phyloP scores from a whole-genome alignment of 2,797 vertebrate genomes.

The Acipenser transmontanus region DNA sequence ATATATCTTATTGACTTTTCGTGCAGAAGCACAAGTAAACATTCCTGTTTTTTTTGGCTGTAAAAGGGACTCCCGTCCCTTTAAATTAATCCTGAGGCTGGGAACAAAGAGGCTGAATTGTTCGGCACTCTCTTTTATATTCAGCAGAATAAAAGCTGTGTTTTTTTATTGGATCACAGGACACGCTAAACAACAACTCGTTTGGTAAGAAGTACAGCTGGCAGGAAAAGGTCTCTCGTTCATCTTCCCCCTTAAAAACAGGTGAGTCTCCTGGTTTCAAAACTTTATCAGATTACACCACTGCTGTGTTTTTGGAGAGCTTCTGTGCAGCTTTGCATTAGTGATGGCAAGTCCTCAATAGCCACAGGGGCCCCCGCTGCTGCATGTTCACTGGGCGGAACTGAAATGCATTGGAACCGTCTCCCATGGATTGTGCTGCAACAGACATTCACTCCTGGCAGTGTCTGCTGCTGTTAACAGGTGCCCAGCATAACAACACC shows the following conservation, averaged over 20 bases:
- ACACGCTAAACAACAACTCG: slow-evolving; percentile 97
- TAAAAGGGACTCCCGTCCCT: slow-evolving; percentile 44
- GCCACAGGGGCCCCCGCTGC: not conserved
- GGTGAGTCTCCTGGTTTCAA: slow-evolving; percentile 56
- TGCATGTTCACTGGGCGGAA: slow-evolving; percentile 1
- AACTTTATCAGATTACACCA: not conserved
- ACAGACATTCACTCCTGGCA: too few relatives aligned
- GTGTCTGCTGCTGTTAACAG: too few relatives aligned
- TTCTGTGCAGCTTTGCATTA: slow-evolving; percentile 4
- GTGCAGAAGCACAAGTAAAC: too few relatives aligned
- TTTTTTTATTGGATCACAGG: slow-evolving; percentile 53
- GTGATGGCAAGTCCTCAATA: not conserved
- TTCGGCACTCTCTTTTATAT: slow-evolving; percentile 13
- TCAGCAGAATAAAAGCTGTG: slow-evolving; percentile 48
- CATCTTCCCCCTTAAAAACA: slow-evolving; percentile 85
- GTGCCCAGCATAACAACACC: too few relatives aligned
- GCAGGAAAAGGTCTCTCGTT: slow-evolving; percentile 92
- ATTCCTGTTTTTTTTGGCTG: slow-evolving; percentile 10
- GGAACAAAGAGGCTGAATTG: slow-evolving; percentile 53
- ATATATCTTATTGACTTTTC: too few relatives aligned
- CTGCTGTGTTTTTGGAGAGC: not conserved
- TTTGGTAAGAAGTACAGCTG: slow-evolving; percentile 96
- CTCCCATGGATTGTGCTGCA: too few relatives aligned
- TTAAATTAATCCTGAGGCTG: slow-evolving; percentile 54
- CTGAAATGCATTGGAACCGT: not conserved